Evolutionary conservation across 2,888 invertebrate genomes (phyloP), one percentile per base, ranked within the genome.

Genomic region (Tridacna crocea): DNA sequence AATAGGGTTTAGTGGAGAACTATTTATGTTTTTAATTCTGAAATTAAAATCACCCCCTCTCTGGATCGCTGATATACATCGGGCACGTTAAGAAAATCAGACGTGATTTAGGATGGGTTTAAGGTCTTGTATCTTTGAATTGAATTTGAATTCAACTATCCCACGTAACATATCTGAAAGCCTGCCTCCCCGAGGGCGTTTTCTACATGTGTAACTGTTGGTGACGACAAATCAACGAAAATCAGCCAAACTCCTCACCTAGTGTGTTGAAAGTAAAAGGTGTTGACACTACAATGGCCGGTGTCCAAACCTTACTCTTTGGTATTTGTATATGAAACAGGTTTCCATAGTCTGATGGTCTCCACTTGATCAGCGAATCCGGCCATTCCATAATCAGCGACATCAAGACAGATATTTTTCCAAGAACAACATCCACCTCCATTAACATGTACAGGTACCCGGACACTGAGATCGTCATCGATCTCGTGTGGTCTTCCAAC

Each of bases 251-350:
- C 65, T 10, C 24, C 24, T 61, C 46, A n/a, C 76, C 72, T 72
- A 80, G 63, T 48, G 36, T 26, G 0, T 51, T 36, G 22, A 80
- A 73, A 26, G 76, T 72, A 58, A n/a, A 27, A 0, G 73, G 73
- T 26, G 55, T 76, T 22, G 55, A 72, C 12, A 80, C 58, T 4
- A 72, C 19, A 17, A 80, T 24, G n/a, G 72, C 24, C 19, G 80
- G 80, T n/a, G 70, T 76, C 80, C 80, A 80, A 0, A 80, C 76
- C 46, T 75, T 63, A 24, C 36, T 46, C 26, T 51, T 60, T 17
- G 58, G 51, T n/a, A 76, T 63, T 17, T 17, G 22, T 27, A 80
- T 65, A 17, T 27, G 17, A 3, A 48, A 24, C 27, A 76, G 72
- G 19, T 75, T 75, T 12, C 80, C 80, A n/a, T 76, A 72, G 4